These are phyloP conservation scores for Anoplopoma fimbria DNA, from an alignment of 2,113 vertebrate species.

Conservation along the genomic window DNA sequence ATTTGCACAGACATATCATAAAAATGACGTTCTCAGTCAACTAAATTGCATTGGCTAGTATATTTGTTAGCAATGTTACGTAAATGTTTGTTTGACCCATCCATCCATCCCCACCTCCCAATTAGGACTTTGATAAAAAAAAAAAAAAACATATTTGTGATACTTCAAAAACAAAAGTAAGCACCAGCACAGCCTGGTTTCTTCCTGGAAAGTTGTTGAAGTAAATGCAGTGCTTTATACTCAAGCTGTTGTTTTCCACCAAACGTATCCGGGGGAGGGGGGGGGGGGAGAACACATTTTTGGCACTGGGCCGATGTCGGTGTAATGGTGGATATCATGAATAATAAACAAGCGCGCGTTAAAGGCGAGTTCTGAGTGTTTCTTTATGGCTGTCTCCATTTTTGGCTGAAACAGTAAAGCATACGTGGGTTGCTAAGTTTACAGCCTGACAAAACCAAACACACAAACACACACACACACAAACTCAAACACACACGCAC, in stretches of 20 bases:
- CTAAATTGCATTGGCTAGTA: no score
- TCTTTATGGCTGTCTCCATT: not conserved
- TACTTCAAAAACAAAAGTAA: no score
- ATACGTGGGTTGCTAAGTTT: not conserved
- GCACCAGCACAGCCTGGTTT: no score
- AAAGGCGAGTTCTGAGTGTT: conserved; percentile 11
- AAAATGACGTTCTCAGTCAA: not conserved
- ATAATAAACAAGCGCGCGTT: conserved; percentile 49
- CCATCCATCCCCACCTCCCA: no score
- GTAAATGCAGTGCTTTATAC: not conserved
- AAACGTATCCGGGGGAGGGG: no score
- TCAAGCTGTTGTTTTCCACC: not conserved
- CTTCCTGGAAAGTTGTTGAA: no score
- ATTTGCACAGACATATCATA: no score
- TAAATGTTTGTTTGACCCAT: not conserved
- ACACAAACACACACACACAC: not conserved
- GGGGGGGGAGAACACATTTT: conserved; percentile 17
- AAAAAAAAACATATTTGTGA: no score
- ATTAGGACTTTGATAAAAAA: no score
- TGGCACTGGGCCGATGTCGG: conserved; percentile 9
- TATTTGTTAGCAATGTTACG: not conserved
- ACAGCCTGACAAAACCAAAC: not conserved
- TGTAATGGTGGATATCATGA: conserved; percentile 42
- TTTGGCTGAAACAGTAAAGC: not conserved
- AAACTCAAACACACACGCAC: not conserved